Base-by-base conservation (phyloP, 2,797 vertebrate species). In the Leptodactylus fallax region DNA sequence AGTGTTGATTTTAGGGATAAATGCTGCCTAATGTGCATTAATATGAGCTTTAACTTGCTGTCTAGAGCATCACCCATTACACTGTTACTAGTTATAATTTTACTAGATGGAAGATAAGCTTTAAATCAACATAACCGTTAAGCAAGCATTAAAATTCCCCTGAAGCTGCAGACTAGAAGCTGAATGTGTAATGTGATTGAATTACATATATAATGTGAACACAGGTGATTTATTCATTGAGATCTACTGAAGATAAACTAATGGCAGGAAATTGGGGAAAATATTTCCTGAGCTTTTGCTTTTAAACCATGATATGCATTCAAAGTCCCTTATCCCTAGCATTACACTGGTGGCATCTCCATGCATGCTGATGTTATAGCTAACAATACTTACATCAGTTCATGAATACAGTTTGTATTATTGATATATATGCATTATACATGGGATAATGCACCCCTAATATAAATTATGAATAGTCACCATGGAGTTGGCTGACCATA, bases 91-190 rank as follows among this genome's bases (percentile, higher is more conserved):
- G 36, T 71, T 71, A 47, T 47, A 1, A 72, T 72, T 21, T 72
- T 10, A 72, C 71, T 72, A 72, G 69, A 72, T 11, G 1, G 27
- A 25, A 71, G 69, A 72, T 72, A 47, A 72, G 71, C 45, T 47
- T 72, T 72, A 72, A 72, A 72, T 72, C 71, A 72, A 72, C 71
- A 72, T 72, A 72, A 8, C 36, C 21, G 47, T 71, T 10, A 72
- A 72, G 36, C 16, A 72, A 72, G 16, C 71, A 21, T 72, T 47
- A 49, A 72, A 45, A 47, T 72, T 49, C 45, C 71, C 71, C 45
- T 19, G 27, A 71, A 45, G 67, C 67, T 14, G 67, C 14, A 71
- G 27, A 45, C 67, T 45, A 71, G 27, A 49, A 72, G 7, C 17
- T 49, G 71, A 47, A 72, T 72, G 17, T 21, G 17, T 47, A 72